Conservation (phyloP, 2,888 invertebrate species). For the Platynereis dumerilii region DNA sequence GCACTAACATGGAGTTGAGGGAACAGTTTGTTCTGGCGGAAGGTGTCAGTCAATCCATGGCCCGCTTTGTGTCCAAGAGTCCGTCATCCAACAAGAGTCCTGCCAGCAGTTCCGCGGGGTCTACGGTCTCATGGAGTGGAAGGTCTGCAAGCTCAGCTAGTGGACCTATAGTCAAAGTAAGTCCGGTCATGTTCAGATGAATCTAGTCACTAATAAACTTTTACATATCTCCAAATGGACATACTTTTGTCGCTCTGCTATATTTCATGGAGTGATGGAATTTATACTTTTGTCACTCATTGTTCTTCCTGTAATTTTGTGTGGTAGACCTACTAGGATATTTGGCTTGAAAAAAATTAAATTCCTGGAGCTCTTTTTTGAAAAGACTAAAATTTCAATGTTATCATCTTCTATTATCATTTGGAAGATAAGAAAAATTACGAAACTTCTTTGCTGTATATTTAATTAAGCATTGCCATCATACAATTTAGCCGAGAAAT, state of each 20-base stretch:
- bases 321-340: too few relatives aligned
- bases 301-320: too few relatives aligned
- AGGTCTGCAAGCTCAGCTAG: slow-evolving; percentile 67
- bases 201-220: neutral
- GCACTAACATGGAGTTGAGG: slow-evolving; percentile 99
- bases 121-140: slow-evolving; percentile 43
- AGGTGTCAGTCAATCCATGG: slow-evolving; percentile 95
- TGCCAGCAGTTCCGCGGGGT: slow-evolving; percentile 68
- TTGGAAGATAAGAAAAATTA: too few relatives aligned
- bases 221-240: neutral
- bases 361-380: too few relatives aligned
- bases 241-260: neutral
- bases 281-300: too few relatives aligned
- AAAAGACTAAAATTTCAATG: too few relatives aligned
- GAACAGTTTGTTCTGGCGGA: slow-evolving; percentile 99
- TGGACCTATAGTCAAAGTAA: slow-evolving; percentile 96
- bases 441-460: too few relatives aligned
- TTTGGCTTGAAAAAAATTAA: too few relatives aligned
- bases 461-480: too few relatives aligned
- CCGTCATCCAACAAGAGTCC: slow-evolving; percentile 70
- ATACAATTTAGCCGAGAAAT: too few relatives aligned
- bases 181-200: slow-evolving; percentile 23
- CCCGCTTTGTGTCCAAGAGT: slow-evolving; percentile 91
- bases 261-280: neutral
- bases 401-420: too few relatives aligned